These are phyloP conservation scores for Pristionchus exspectatus DNA, from an alignment of 2,888 invertebrate genomes.

Conservation along the genomic window DNA sequence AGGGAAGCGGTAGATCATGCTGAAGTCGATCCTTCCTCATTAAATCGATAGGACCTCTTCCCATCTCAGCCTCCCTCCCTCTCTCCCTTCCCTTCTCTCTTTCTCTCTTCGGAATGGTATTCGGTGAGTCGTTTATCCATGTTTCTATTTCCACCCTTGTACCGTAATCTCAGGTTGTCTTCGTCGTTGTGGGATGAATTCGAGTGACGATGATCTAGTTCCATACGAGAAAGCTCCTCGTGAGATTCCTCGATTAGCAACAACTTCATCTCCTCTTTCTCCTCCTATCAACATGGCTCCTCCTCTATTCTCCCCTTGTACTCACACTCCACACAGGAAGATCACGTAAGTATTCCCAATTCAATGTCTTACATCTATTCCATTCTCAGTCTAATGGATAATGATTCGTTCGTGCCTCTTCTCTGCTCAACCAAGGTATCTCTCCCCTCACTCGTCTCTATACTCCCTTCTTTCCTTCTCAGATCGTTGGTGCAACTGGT, in stretches of 20 bases:
- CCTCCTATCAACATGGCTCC: not conserved
- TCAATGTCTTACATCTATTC: too few species aligned
- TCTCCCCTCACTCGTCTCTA: too few species aligned
- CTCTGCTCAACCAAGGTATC: conserved; percentile 40
- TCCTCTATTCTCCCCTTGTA: not conserved
- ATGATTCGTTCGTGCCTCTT: conserved; percentile 12
- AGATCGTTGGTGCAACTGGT: conserved; percentile 5
- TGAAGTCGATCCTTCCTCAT: not conserved
- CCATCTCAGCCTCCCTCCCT: not conserved
- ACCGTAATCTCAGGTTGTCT: conserved; percentile 37
- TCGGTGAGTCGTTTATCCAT: not conserved
- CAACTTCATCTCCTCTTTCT: not conserved
- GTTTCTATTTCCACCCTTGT: not conserved
- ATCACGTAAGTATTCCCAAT: not conserved
- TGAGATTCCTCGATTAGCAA: not conserved
- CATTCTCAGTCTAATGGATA: not conserved
- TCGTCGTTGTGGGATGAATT: conserved; percentile 42
- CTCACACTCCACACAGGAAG: conserved; percentile 18
- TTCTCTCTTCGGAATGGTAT: not conserved
- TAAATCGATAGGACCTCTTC: not conserved
- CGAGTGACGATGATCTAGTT: conserved; percentile 27
- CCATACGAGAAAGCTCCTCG: conserved; percentile 15
- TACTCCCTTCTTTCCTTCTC: too few species aligned
- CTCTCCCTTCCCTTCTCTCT: conserved; percentile 4
- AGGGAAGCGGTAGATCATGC: conserved; percentile 9